phyloP scores from a whole-genome alignment of 2,797 vertebrate species.

The Cercopithecus diana region DNA sequence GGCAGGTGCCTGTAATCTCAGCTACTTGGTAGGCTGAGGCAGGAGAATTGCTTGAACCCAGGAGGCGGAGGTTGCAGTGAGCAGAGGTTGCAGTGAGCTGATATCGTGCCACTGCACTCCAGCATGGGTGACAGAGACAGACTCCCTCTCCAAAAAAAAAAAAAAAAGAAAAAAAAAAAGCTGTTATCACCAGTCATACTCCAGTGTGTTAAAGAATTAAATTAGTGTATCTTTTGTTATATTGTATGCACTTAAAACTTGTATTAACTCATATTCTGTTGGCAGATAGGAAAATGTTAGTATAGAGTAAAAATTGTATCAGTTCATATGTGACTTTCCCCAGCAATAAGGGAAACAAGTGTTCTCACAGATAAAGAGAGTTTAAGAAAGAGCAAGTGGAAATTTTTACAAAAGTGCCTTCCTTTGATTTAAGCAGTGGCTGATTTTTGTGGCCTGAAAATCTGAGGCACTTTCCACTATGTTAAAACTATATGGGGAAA shows the following conservation, averaged over 20 bases:
- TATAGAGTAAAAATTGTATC: neutral
- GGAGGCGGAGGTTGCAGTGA: neutral
- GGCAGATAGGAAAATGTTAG: neutral
- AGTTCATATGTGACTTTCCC: neutral
- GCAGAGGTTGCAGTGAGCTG: neutral
- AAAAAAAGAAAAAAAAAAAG: neutral
- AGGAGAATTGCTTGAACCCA: neutral
- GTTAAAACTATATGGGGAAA: neutral
- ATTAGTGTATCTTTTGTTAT: neutral
- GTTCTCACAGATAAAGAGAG: neutral
- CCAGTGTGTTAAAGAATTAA: conserved; percentile 7
- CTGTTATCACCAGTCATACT: neutral
- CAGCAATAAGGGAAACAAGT: neutral
- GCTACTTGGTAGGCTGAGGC: neutral
- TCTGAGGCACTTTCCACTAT: neutral
- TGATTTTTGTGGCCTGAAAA: neutral
- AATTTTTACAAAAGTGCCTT: neutral
- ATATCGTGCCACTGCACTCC: neutral
- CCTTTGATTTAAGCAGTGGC: neutral
- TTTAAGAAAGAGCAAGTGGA: neutral
- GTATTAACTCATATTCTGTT: neutral
- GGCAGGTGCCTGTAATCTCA: neutral
- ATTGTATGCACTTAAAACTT: neutral
- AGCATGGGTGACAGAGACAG: neutral
- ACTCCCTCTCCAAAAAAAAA: neutral